These are phyloP conservation scores for Anoplius nigerrimus DNA, from an alignment of 2,888 invertebrate genomes.

Conservation along the genomic window DNA sequence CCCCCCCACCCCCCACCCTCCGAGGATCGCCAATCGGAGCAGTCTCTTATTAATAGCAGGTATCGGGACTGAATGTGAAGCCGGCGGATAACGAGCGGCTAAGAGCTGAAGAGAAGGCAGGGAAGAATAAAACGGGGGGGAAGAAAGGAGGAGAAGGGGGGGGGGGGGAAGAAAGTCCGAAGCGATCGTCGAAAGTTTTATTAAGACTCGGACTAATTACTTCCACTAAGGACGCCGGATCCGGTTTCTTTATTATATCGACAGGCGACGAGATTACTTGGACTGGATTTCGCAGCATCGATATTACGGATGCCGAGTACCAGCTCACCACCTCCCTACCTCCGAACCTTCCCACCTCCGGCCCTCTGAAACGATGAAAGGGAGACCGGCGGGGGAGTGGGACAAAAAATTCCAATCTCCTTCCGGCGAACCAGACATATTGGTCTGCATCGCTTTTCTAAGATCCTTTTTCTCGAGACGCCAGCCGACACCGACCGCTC, in stretches of 20 bases:
- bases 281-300: conserved; percentile 6
- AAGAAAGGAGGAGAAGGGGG: too few relatives aligned
- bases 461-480: conserved; percentile 7
- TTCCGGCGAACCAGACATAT: conserved; percentile 16
- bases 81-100: too few relatives aligned
- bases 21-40: too few relatives aligned
- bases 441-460: conserved; percentile 18
- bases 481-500: background rate
- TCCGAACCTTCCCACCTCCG: background rate
- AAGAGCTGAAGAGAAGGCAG: too few relatives aligned
- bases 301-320: conserved; percentile 12
- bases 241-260: conserved; percentile 7
- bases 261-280: conserved; percentile 11
- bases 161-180: too few relatives aligned
- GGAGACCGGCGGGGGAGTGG: background rate
- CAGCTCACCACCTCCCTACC: background rate
- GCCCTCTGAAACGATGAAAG: conserved; percentile 2
- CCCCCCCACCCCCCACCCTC: too few relatives aligned
- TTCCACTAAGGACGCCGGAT: background rate
- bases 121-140: too few relatives aligned
- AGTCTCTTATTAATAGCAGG: too few relatives aligned
- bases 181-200: background rate
- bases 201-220: conserved; percentile 3
- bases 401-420: conserved; percentile 14
- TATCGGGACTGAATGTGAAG: too few relatives aligned